Conservation (phyloP, 2,797 vertebrate genomes). For the Melanotaenia trifasciata region DNA sequence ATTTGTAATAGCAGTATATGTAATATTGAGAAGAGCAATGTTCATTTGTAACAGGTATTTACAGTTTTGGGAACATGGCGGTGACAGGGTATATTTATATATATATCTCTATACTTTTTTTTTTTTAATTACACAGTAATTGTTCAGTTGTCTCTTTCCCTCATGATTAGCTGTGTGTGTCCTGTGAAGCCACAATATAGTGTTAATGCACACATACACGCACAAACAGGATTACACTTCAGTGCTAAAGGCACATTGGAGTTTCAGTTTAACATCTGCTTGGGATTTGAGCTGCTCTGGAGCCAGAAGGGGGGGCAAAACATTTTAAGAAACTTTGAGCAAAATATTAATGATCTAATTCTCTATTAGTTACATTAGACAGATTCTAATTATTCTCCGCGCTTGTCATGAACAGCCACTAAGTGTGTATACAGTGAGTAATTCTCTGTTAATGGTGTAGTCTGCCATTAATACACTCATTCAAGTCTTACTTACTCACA, state of each 20-base stretch:
- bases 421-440: slow-evolving; percentile 4
- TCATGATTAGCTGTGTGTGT: slow-evolving; percentile 75
- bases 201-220: slow-evolving; percentile 41
- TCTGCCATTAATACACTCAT: slow-evolving; percentile 1
- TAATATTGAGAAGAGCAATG: slow-evolving; percentile 81
- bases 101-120: slow-evolving; percentile 38
- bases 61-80: slow-evolving; percentile 79
- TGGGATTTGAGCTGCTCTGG: slow-evolving; percentile 52
- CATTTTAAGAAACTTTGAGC: neutral
- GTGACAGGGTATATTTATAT: slow-evolving; percentile 63
- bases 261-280: slow-evolving; percentile 60
- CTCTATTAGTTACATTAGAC: neutral
- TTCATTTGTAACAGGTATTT: slow-evolving; percentile 81
- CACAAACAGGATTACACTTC: slow-evolving; percentile 44
- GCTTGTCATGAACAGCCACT: neutral
- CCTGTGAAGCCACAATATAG: slow-evolving; percentile 70
- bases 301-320: slow-evolving; percentile 13
- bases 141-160: slow-evolving; percentile 81
- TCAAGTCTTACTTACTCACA: neutral
- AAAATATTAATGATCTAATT: slow-evolving; percentile 4
- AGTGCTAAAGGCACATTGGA: slow-evolving; percentile 73
- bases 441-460: slow-evolving; percentile 10
- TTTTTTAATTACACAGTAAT: slow-evolving; percentile 86
- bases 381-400: neutral
- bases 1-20: slow-evolving; percentile 83